phyloP scores from a whole-genome alignment of 64 coral and sea anemone species.

The Actinia tenebrosa region DNA sequence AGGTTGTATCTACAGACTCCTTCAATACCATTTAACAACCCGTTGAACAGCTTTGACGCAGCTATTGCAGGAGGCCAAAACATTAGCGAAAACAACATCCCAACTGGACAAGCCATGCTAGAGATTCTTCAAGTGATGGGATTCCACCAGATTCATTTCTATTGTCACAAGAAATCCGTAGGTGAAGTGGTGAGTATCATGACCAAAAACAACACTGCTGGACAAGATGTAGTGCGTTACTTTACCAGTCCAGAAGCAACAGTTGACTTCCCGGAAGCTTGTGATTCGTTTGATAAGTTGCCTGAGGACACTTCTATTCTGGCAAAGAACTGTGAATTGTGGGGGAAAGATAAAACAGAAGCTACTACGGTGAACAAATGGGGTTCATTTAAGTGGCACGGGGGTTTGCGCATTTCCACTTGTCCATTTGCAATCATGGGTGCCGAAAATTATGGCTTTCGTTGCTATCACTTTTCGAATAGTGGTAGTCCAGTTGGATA shows the following conservation, averaged over 20 bases:
- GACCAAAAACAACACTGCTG: background rate
- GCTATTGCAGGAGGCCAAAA: background rate
- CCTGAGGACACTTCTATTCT: background rate
- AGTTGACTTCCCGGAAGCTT: background rate
- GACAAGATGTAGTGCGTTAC: background rate
- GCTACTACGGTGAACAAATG: background rate
- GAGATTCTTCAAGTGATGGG: background rate
- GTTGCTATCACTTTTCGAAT: background rate
- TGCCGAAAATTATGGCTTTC: background rate
- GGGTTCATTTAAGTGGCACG: background rate
- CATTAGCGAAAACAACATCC: background rate
- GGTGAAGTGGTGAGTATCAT: background rate
- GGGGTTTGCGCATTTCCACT: background rate
- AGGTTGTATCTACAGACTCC: background rate
- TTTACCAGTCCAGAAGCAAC: background rate
- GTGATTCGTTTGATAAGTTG: background rate
- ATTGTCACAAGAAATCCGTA: conserved; percentile 15
- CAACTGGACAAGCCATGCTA: background rate
- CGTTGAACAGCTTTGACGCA: background rate
- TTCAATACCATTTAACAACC: background rate
- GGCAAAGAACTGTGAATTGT: background rate
- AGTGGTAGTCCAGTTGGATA: background rate
- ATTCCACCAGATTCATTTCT: conserved; percentile 20
- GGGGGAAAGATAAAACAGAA: background rate
- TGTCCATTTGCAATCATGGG: background rate